Base-by-base conservation (phyloP, 2,888 invertebrate species). In the Acleris sparsana region DNA sequence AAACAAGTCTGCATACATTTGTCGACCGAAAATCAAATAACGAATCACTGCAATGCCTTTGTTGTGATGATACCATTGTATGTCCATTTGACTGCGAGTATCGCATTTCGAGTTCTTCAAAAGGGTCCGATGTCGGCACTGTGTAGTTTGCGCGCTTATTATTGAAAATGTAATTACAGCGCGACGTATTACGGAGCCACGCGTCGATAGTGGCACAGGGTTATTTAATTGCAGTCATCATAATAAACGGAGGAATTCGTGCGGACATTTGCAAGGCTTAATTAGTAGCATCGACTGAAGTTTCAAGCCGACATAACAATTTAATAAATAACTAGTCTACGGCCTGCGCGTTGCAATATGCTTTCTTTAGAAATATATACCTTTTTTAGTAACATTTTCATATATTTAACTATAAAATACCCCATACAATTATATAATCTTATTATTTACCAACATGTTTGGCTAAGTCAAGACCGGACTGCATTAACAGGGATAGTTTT, bases 1-100 rank as follows among this genome's bases (percentile, higher is more conserved):
- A 29, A 29, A 29, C 7, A 7, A 7, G 29, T 7, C 11, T 33
- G 33, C 33, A 33, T 33, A 3, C 2, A 33, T 33, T 11, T 33
- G 7, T 33, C 0, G 0, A 29, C 29, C 29, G 29, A 29, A n/a
- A 13, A n/a, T 44, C 3, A n/a, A 44, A 62, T 66, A 68, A 65
- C 67, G 46, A 60, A 69, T 59, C 64, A 4, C 70, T 65, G 70
- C 68, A n/a, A n/a, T 5, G 44, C 39, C 61, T 65, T 61, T 65
- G 61, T 46, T 56, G 52, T 44, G n/a, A 17, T 9, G 53, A 66
- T 66, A 62, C 62, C 61, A 33, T 61, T 66, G 52, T 53, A 55
- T 56, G 52, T 18, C 55, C 52, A 56, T 33, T 13, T 33, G 33
- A 33, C 33, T 33, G n/a, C 39, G 44, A 56, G 56, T 52, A 57